Evolutionary conservation across 1,140 invertebrate genomes (phyloP).

Genomic region (Trachymyrmex septentrionalis): DNA sequence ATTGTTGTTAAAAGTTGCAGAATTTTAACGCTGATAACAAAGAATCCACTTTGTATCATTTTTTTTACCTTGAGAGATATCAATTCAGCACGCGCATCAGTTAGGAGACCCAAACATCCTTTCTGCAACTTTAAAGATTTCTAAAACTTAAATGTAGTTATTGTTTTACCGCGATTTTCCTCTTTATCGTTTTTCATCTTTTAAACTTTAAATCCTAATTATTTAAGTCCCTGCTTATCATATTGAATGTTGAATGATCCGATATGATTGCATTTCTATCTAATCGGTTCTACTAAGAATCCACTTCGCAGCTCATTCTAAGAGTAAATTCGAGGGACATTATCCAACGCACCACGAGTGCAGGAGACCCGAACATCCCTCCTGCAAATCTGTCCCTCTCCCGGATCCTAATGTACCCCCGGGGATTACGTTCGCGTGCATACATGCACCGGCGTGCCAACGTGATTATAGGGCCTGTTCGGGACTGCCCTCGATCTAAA

Average conservation of each 20-base stretch:
- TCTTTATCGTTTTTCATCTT: neutral
- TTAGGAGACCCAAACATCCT: too few relatives aligned
- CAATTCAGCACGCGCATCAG: too few relatives aligned
- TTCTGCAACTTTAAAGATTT: neutral
- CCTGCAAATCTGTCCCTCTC: neutral
- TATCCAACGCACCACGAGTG: neutral
- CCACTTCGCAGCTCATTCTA: neutral
- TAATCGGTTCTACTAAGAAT: constrained; percentile 5
- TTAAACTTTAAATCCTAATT: too few relatives aligned
- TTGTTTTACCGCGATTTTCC: neutral
- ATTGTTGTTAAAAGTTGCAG: too few relatives aligned
- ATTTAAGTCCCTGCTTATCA: neutral
- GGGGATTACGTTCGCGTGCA: constrained; percentile 60
- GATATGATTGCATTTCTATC: neutral
- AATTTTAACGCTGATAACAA: too few relatives aligned
- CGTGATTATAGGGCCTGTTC: constrained; percentile 71
- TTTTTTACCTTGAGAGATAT: too few relatives aligned
- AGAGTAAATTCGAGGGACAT: constrained; percentile 25
- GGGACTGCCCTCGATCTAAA: constrained; percentile 70
- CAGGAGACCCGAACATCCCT: neutral
- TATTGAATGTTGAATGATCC: neutral
- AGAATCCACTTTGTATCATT: too few relatives aligned
- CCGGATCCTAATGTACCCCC: constrained; percentile 44
- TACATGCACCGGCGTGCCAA: constrained; percentile 51
- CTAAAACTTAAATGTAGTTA: neutral